Conservation (phyloP, 23 tunicate genomes). For the Corella eumyota region DNA sequence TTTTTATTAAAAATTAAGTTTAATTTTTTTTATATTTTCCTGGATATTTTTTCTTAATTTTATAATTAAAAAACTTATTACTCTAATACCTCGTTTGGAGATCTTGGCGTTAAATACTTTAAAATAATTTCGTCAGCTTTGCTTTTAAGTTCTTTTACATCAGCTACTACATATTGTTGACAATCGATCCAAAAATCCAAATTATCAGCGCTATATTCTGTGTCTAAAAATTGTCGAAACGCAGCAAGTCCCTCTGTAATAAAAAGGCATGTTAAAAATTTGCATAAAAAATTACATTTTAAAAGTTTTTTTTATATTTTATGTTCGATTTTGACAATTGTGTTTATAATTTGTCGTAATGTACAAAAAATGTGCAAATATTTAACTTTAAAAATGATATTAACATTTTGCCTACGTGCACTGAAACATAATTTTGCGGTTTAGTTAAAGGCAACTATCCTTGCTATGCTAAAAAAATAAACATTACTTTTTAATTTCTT, state of each 20-base stretch:
- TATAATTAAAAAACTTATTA: background rate
- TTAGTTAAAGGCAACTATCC: too few relatives aligned
- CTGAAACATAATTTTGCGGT: too few relatives aligned
- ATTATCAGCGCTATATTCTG: conserved; percentile 2
- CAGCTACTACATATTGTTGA: background rate
- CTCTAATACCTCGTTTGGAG: conserved; percentile 2
- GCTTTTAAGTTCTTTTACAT: background rate
- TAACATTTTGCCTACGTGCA: too few relatives aligned
- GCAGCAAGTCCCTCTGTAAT: conserved; percentile 2
- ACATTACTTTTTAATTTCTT: too few relatives aligned
- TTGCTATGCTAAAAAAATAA: too few relatives aligned
- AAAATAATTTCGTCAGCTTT: background rate
- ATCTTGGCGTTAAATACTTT: conserved; percentile 1
- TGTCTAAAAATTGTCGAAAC: background rate
- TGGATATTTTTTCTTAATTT: background rate
- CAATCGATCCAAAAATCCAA: conserved; percentile 4
- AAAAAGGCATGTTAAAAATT: background rate
- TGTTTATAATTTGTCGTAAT: too few relatives aligned
- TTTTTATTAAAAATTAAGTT: too few relatives aligned
- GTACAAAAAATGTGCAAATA: too few relatives aligned
- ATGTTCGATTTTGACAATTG: too few relatives aligned
- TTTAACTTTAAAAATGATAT: too few relatives aligned
- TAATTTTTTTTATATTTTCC: background rate
- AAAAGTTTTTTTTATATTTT: too few relatives aligned
- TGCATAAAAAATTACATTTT: too few relatives aligned